A percentile compares a stretch with the other conserved stretches of the same genome.
phyloP scores from a whole-genome alignment of 2,113 vertebrate species.

The Oncorhynchus gorbuscha region DNA sequence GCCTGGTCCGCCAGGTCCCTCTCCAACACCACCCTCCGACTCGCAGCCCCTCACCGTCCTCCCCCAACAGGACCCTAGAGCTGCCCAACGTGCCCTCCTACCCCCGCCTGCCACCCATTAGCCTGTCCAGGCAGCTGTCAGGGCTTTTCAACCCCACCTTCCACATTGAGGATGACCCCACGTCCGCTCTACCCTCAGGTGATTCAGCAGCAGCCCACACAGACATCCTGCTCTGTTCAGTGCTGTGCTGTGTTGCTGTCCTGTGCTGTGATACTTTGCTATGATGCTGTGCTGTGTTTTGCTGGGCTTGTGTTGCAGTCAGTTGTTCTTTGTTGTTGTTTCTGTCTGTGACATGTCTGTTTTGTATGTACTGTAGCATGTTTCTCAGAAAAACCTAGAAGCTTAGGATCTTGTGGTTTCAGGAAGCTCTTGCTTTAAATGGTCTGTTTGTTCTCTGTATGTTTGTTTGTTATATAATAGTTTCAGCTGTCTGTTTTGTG shows the following conservation, averaged over 20 bases:
- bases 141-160: constrained; percentile 74
- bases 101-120: constrained; percentile 73
- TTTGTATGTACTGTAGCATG: not conserved
- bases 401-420: too few species aligned
- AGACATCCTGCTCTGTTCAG: not conserved
- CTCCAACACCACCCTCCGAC: constrained; percentile 49
- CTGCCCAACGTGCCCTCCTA: constrained; percentile 77
- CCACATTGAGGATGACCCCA: constrained; percentile 68
- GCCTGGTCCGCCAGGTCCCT: constrained; percentile 60
- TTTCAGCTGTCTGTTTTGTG: not conserved
- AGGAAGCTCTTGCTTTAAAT: too few species aligned
- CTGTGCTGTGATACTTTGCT: not conserved
- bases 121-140: constrained; percentile 59
- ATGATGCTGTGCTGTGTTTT: not conserved
- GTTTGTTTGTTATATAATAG: not conserved
- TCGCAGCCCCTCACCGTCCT: constrained; percentile 67
- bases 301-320: not conserved
- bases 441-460: not conserved
- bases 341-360: not conserved
- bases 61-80: constrained; percentile 65
- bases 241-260: not conserved
- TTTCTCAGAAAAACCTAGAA: too few species aligned
- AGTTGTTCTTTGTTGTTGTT: too few species aligned
- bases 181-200: constrained; percentile 67
- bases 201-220: constrained; percentile 27